Conservation (phyloP, 2,797 vertebrate species). For the Brachyalestes nurse region DNA sequence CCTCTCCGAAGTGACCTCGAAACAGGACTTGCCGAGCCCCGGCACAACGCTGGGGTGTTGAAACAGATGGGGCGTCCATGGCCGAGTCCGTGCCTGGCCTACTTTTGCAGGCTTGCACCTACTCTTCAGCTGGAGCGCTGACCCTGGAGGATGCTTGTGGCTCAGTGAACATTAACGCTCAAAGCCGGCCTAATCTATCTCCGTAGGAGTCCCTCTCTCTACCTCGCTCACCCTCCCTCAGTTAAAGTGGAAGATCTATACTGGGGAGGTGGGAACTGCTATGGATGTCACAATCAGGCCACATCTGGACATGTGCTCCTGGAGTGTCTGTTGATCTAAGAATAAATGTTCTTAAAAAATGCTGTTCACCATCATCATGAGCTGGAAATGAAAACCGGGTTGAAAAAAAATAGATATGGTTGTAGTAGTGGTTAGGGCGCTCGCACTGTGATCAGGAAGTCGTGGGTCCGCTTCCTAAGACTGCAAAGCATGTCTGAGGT, state of each 20-base stretch:
- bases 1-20: slow-evolving; percentile 50
- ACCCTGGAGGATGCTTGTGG: slow-evolving; percentile 57
- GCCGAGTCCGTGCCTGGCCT: slow-evolving; percentile 51
- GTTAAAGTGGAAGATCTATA: background rate
- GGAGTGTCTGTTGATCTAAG: slow-evolving; percentile 9
- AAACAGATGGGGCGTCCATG: slow-evolving; percentile 54
- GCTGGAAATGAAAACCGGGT: no score
- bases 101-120: slow-evolving; percentile 54
- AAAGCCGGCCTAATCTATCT: slow-evolving; percentile 60
- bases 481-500: no score
- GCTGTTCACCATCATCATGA: no score
- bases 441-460: no score
- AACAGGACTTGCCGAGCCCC: slow-evolving; percentile 45
- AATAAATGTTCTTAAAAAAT: background rate
- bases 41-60: slow-evolving; percentile 25
- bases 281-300: slow-evolving; percentile 37
- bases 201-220: slow-evolving; percentile 45
- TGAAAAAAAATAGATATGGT: no score
- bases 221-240: background rate
- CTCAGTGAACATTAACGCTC: slow-evolving; percentile 59
- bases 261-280: slow-evolving; percentile 19
- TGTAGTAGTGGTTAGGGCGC: no score
- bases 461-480: no score
- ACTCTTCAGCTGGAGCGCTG: slow-evolving; percentile 55
- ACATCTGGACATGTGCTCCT: slow-evolving; percentile 29